phyloP scores from a whole-genome alignment of 2,888 invertebrate genomes.

The Hypselothyrea guttata region DNA sequence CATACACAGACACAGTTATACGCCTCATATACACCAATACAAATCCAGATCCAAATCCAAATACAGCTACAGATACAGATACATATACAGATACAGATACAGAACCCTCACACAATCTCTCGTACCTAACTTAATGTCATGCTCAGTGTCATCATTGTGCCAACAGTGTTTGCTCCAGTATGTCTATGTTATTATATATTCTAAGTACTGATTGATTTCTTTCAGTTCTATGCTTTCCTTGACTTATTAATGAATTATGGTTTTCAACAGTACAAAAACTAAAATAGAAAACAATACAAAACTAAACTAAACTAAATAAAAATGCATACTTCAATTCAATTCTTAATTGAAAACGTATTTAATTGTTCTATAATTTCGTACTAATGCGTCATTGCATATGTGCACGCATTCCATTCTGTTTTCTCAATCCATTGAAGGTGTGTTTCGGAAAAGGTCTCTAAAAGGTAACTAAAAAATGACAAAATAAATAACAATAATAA shows the following conservation, averaged over 20 bases:
- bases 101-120: slow-evolving; percentile 45
- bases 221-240: slow-evolving; percentile 37
- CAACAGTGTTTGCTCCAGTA: slow-evolving; percentile 66
- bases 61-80: slow-evolving; percentile 23
- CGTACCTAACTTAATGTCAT: slow-evolving; percentile 51
- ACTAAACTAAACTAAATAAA: slow-evolving; percentile 30
- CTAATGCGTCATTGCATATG: slow-evolving; percentile 83
- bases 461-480: slow-evolving; percentile 90
- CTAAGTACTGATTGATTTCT: slow-evolving; percentile 18
- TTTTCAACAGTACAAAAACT: slow-evolving; percentile 51
- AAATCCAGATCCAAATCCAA: slow-evolving; percentile 39
- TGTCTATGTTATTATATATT: slow-evolving; percentile 41
- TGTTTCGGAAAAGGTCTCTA: slow-evolving; percentile 98
- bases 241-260: slow-evolving; percentile 33
- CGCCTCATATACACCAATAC: slow-evolving; percentile 27
- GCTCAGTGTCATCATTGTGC: slow-evolving; percentile 68
- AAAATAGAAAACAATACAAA: slow-evolving; percentile 43
- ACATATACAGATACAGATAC: slow-evolving; percentile 40
- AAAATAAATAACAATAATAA: slow-evolving; percentile 56
- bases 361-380: slow-evolving; percentile 83
- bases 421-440: slow-evolving; percentile 87
- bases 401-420: slow-evolving; percentile 84
- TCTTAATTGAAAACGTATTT: slow-evolving; percentile 81
- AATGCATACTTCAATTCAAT: slow-evolving; percentile 65
- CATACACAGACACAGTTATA: slow-evolving; percentile 42